phyloP scores from a whole-genome alignment of 2,888 invertebrate species.

The Dilophus febrilis region DNA sequence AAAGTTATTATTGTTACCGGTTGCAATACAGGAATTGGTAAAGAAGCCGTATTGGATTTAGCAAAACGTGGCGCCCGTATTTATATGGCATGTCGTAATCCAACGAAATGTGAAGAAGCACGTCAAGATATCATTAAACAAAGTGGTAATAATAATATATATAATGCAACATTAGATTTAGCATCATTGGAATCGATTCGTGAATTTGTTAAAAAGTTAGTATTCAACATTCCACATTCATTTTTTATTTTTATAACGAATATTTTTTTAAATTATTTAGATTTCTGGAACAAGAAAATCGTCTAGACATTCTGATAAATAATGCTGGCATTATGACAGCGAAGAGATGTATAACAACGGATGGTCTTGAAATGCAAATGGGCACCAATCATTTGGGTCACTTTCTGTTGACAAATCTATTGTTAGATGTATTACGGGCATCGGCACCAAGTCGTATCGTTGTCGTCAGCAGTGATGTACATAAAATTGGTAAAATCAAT shows the following conservation, averaged over 20 bases:
- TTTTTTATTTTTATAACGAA: background rate
- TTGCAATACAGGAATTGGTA: conserved; percentile 67
- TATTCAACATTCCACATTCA: conserved; percentile 15
- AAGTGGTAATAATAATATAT: conserved; percentile 57
- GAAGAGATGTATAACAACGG: conserved; percentile 29
- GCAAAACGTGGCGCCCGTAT: conserved; percentile 60
- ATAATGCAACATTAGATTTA: conserved; percentile 35
- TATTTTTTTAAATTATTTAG: conserved; percentile 7
- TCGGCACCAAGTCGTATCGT: conserved; percentile 59
- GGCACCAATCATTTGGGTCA: conserved; percentile 43
- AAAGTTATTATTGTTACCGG: conserved; percentile 64
- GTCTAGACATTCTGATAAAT: conserved; percentile 37
- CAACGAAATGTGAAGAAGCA: conserved; percentile 54
- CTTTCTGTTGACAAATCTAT: conserved; percentile 39
- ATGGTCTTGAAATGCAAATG: conserved; percentile 39
- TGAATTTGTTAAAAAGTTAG: conserved; percentile 39
- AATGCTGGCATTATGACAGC: conserved; percentile 37
- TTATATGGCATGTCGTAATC: conserved; percentile 71
- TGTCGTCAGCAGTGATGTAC: conserved; percentile 52
- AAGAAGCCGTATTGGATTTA: conserved; percentile 51
- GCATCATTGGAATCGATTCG: conserved; percentile 36
- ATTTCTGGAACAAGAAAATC: conserved; percentile 28
- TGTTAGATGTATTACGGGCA: conserved; percentile 34
- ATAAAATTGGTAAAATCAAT: conserved; percentile 44
- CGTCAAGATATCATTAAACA: conserved; percentile 55